Base-by-base conservation (phyloP, 64 coral and sea anemone genomes). In the Pachyseris speciosa region DNA sequence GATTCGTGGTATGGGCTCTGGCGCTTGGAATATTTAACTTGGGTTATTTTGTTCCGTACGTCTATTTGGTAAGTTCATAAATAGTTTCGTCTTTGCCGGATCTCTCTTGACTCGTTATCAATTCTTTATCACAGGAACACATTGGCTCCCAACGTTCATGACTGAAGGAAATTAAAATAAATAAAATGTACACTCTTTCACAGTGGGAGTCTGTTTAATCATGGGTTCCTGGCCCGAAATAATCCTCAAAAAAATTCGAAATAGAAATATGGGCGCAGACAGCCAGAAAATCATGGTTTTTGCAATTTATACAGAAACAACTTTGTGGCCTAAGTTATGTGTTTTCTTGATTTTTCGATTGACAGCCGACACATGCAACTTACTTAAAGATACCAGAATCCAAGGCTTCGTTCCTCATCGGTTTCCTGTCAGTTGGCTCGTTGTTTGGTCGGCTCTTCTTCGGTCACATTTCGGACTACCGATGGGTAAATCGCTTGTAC, bases 391-490 rank as follows among this genome's bases (percentile, higher is more conserved):
- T 93, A 28, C 43, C 84, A 22, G 57, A 81, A 77, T 66, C 51
- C 10, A 43, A 93, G 22, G 73, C 91, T 43, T 85, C 91, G 1
- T 67, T 93, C 2, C 84, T 93, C 17, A 78, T 93, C 0, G 91
- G 91, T 48, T 93, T 80, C 50, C 76, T 93, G 22, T 85, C 91
- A n/a, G 20, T 93, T 70, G 85, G 84, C 6, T 86, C 85, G 78
- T 71, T 86, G n/a, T 42, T 87, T 26, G 91, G 91, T 34, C 85
- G 86, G 26, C 76, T 93, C 37, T 58, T 93, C 60, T 93, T 88
- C 84, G 91, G 91, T 10, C 84, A 67, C 25, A 24, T 93, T 29
- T 75, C 91, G 29, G 91, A 93, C 63, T 69, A 57, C 64, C 63
- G 37, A 37, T 68, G 74, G 27, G 64, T 93, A 52, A 93, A 93